Base-by-base conservation (phyloP, 2,797 vertebrate genomes). In the Acanthurus lineatus region DNA sequence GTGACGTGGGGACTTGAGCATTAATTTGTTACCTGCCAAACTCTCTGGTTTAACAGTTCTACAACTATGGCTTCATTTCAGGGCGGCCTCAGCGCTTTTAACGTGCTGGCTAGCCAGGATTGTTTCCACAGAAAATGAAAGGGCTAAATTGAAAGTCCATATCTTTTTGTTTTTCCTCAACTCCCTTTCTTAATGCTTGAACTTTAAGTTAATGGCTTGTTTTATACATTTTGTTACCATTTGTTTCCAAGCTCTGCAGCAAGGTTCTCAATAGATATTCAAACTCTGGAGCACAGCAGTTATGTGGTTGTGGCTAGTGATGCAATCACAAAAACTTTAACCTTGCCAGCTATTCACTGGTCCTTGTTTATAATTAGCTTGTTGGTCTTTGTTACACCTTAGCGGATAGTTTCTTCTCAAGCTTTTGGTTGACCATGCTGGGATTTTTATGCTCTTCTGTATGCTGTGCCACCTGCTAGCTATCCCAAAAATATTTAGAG, bases 11-110 rank as follows among this genome's bases (percentile, higher is more conserved):
- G 86, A 92, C 88, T 91, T 87, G 77, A 83, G 87, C 90, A 90
- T 91, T 89, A 86, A 92, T 93, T 89, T 90, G 89, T 89, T 93
- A 81, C 85, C 80, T 77, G 80, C 71, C 22, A 76, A 77, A 80
- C 70, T 52, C 72, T 71, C 82, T 66, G 79, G 60, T 85, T 68
- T 74, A 83, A 69, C 76, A 66, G 82, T 87, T 88, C 81, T 91
- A 72, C 82, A 69, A 56, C 79, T 65, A 35, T 86, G 80, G 89
- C 77, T 54, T 54, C 56, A 32, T 72, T 91, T 84, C 90, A 91
- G 68, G 76, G 47, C 86, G 84, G 77, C 79, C 82, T 81, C 78
- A 65, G 40, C 48, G 53, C 76, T 88, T 93, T 89, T 92, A 35
- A 87, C 49, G 61, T 90, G 88, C 88, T 88, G 82, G 82, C 82